A percentile compares a stretch with the other conserved stretches of the same genome.
These are phyloP conservation scores for Hetaerina americana DNA, from an alignment of 1,140 invertebrate genomes.

Conservation along the genomic window DNA sequence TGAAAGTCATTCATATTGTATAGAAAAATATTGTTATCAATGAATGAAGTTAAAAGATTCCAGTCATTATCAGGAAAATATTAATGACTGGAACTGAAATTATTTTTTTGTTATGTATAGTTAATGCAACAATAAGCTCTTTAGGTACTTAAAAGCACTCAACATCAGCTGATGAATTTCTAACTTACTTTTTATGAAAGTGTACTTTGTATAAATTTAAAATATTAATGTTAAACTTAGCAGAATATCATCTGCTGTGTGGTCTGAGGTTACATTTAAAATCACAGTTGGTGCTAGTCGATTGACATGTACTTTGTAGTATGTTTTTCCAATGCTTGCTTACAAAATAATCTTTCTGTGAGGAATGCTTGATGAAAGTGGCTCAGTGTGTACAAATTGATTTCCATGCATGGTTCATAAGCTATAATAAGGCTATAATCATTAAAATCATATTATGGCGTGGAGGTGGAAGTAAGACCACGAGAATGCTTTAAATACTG, in stretches of 20 bases:
- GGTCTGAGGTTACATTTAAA: neutral
- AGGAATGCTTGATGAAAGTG: neutral
- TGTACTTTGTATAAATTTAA: conserved; percentile 1
- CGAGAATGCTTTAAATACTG: neutral
- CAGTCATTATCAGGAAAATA: neutral
- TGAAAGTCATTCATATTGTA: neutral
- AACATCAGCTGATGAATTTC: neutral
- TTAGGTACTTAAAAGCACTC: neutral
- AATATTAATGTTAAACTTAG: neutral
- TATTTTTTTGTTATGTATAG: conserved; percentile 1
- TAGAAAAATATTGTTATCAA: neutral
- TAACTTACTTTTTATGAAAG: conserved; percentile 1
- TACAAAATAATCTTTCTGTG: neutral
- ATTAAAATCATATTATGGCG: neutral
- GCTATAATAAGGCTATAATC: neutral
- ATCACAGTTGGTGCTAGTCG: neutral
- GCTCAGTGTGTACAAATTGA: neutral
- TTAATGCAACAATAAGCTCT: neutral
- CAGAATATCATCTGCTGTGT: neutral
- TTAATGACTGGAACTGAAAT: neutral
- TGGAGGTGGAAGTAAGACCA: neutral
- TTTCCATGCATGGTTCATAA: neutral
- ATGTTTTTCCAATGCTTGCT: neutral
- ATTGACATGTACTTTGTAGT: neutral
- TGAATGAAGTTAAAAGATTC: neutral